A percentile compares a stretch with the other conserved stretches of the same genome.
phyloP scores from a whole-genome alignment of 2,113 vertebrate species.

The Todiramphus saurophagus region DNA sequence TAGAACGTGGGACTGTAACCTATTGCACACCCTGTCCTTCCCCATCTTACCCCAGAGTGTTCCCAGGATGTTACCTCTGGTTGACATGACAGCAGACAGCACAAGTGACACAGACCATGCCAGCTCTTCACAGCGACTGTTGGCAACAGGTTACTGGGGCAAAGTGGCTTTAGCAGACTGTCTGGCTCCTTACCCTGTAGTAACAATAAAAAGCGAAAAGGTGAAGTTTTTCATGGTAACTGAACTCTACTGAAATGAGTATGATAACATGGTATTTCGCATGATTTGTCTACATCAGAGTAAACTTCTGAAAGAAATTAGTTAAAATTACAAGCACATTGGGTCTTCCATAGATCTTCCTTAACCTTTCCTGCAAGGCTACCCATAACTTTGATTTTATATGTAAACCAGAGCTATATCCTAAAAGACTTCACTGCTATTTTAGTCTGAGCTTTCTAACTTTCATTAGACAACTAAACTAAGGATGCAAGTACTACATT shows the following conservation, averaged over 20 bases:
- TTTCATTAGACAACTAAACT: background rate
- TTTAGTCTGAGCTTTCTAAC: background rate
- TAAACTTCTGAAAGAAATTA: background rate
- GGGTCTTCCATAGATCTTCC: background rate
- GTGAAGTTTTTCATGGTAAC: background rate
- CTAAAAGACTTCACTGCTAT: background rate
- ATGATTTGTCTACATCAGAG: background rate
- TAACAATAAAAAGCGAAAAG: background rate
- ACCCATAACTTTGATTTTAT: background rate
- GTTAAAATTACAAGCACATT: background rate
- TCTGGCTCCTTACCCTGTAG: background rate
- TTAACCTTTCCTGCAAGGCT: background rate
- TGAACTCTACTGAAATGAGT: background rate
- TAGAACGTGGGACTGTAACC: fast-evolving
- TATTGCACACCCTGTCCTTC: background rate
- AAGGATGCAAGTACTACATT: background rate
- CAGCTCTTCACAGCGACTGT: background rate
- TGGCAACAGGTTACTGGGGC: background rate
- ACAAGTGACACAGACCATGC: background rate
- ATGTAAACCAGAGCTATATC: background rate
- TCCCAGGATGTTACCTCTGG: background rate
- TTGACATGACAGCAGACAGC: fast-evolving
- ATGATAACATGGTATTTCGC: background rate
- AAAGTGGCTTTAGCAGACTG: background rate
- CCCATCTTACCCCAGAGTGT: background rate